Base-by-base conservation (phyloP, 2,113 vertebrate genomes). In the Xiphophorus maculatus region DNA sequence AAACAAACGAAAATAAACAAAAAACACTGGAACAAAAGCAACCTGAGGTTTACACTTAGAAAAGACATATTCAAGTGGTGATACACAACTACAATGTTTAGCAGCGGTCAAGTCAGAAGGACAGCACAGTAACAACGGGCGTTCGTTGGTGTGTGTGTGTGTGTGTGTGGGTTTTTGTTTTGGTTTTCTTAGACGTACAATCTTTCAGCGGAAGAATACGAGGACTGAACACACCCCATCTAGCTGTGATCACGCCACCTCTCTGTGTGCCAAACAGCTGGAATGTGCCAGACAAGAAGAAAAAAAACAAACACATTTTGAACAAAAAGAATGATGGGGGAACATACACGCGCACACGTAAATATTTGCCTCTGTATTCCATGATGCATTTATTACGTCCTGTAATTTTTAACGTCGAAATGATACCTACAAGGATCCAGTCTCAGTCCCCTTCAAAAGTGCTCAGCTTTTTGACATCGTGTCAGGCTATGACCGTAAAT, bases 21-120 rank as follows among this genome's bases (percentile, higher is more conserved):
- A 33, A 28, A 76, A 80, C 75, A 68, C 29, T 70, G 35, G 72
- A 81, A 73, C 51, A 8, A 95, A 95, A 94, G 96, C 96, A 93
- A 97, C 96, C 97, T 97, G 97, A 98, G 97, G 96, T 95, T 96
- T 93, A 97, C 90, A 88, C 78, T 81, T 67, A 77, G 96, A 96
- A 96, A 95, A 95, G 87, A 95, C 87, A 94, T 95, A 95, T 98
- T 98, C 96, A 98, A 98, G 97, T 98, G 97, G 96, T 96, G 83
- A 96, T 96, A 95, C 95, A 86, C 96, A 96, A 95, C 95, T 95
- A 97, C 95, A 93, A 94, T 94, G 95, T 94, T 82, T 95, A 97
- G 96, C 96, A 98, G 97, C 94, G 93, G 95, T 96, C 94, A 93
- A 95, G 92, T 96, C 93, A 95, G 94, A 96, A 96, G 94, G 89